Base-by-base conservation (phyloP, 2,888 invertebrate species). In the Sicus ferrugineus region DNA sequence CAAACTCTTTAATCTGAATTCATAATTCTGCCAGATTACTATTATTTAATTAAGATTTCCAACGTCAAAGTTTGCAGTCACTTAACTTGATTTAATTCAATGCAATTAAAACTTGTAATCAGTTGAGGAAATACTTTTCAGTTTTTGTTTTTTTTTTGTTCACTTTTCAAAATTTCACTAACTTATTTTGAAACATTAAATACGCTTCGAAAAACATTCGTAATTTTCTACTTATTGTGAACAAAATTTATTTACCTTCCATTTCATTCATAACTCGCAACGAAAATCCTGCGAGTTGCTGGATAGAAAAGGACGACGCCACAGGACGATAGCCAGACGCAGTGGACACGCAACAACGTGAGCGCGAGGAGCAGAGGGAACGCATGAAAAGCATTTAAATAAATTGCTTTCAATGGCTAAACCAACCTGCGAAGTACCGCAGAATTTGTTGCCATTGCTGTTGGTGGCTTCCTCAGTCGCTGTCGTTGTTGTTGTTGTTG, bases 211-310 rank as follows among this genome's bases (percentile, higher is more conserved):
- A 58, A 58, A 58, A 16, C 34, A 48, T 31, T 58, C 67, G 23
- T 38, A 48, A 58, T 58, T 58, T 56, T 58, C 42, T 19, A 46
- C 59, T 67, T 42, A 59, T 58, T 67, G 42, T 31, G 46, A 26
- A 34, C 46, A 48, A n/a, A 67, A 67, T 67, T 67, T 67, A 67
- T 67, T 67, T 59, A 48, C 59, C 21, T 59, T 38, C 34, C 65
- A 46, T 48, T n/a, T 63, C 30, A 48, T 63, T 61, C 61, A 48
- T 48, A 48, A 48, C 48, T 42, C 63, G 19, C 16, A 23, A 42
- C 46, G 30, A 30, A 63, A 30, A 42, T 42, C 16, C 61, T 34
- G 19, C 19, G 42, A 46, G 46, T n/a, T 9, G 5, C 9, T 6
- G 56, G 11, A 30, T 28, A 9, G 30, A 30, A 52, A 28, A 50